Conservation (phyloP, 2,113 vertebrate species). For the Archilochus colubris region DNA sequence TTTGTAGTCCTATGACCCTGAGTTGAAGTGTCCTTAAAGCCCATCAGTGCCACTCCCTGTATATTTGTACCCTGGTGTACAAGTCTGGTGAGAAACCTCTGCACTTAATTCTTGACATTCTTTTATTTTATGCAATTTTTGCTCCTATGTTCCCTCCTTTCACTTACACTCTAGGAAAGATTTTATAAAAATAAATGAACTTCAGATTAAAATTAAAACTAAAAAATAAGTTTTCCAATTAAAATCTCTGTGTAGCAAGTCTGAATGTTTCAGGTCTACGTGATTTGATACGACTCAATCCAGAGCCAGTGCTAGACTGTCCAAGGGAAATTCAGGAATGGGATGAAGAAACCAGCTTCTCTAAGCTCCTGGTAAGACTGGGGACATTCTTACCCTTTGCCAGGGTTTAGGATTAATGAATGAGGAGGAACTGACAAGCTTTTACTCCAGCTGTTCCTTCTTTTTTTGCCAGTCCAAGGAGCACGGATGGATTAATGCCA, state of each 20-base stretch:
- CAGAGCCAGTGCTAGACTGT: neutral
- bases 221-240: neutral
- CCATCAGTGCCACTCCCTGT: neutral
- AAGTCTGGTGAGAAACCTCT: neutral
- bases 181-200: neutral
- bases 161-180: neutral
- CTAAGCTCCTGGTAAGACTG: neutral
- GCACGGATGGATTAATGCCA: neutral
- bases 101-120: neutral
- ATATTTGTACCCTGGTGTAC: neutral
- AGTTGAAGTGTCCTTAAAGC: neutral
- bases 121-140: neutral
- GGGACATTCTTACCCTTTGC: neutral
- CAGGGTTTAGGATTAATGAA: neutral
- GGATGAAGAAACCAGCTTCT: neutral
- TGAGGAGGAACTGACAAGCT: neutral
- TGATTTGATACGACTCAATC: neutral
- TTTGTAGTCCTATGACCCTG: accelerated
- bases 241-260: neutral
- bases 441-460: neutral
- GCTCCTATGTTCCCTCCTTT: neutral
- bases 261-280: neutral
- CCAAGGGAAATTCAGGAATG: neutral
- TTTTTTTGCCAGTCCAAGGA: neutral
- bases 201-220: neutral